phyloP scores from a whole-genome alignment of 1,140 invertebrate genomes.

The Rhyzopertha dominica region DNA sequence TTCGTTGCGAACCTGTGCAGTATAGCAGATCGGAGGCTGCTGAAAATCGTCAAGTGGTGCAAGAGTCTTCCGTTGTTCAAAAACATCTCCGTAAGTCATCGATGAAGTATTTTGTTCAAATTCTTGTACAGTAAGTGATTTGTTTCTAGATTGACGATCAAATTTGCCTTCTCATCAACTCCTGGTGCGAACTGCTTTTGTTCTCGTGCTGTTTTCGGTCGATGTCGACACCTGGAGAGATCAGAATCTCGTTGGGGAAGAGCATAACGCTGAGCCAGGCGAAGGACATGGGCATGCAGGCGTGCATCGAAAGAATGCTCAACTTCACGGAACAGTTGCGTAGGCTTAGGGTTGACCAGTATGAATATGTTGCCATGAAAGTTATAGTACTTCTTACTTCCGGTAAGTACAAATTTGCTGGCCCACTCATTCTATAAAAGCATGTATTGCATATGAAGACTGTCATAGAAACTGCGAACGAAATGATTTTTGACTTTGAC shows the following conservation, averaged over 20 bases:
- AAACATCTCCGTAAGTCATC: constrained; percentile 77
- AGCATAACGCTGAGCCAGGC: constrained; percentile 49
- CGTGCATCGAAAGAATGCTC: constrained; percentile 89
- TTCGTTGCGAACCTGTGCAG: constrained; percentile 84
- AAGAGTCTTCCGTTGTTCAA: constrained; percentile 94
- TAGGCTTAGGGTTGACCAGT: constrained; percentile 85
- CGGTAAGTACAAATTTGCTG: constrained; percentile 53
- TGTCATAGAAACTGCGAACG: no score
- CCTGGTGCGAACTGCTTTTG: constrained; percentile 92
- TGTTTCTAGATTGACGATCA: constrained; percentile 85
- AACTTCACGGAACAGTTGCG: constrained; percentile 90
- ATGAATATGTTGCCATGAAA: constrained; percentile 96
- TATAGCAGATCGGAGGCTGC: constrained; percentile 91
- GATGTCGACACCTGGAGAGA: constrained; percentile 79
- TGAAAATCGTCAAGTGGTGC: constrained; percentile 98
- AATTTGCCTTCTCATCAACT: constrained; percentile 92
- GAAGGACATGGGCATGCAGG: constrained; percentile 52
- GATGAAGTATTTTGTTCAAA: background rate
- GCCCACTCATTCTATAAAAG: no score
- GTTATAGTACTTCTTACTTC: constrained; percentile 90
- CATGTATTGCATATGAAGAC: no score
- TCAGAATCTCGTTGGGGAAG: constrained; percentile 52
- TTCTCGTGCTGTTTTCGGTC: constrained; percentile 90
- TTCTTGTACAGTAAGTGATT: background rate
- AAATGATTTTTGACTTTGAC: no score